Evolutionary conservation across 2,888 invertebrate species (phyloP), one percentile per base, ranked within the genome.

Genomic region (Nemoura dubitans): DNA sequence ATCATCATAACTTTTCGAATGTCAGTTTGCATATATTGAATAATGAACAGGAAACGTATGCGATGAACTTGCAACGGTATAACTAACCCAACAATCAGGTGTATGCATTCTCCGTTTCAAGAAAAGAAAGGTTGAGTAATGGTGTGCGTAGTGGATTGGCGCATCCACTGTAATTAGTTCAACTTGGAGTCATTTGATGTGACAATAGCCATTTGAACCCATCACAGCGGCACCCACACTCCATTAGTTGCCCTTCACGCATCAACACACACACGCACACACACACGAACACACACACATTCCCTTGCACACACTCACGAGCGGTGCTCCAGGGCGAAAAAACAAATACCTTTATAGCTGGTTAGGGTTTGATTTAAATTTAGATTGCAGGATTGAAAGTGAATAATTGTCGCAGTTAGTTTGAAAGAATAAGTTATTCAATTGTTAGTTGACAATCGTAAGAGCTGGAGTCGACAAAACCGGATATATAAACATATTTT

Each of bases 151-250:
- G 59, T 1, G 59, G 36, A 21, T 14, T 59, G 16, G 59, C 59
- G 59, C 2, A 59, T n/a, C 78, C 78, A 10, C 1, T 26, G 28
- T 26, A 78, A 78, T 30, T 27, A 81, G 76, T 84, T 27, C 26
- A 59, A 76, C 26, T 25, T 26, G 27, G 28, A 84, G 84, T 84
- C 84, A 84, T 28, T 84, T 76, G 25, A 84, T 28, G 84, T 84
- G 84, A 84, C 84, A 84, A 84, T 29, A 76, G 84, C 27, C 76
- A 84, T 84, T 84, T 59, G 76, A 84, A 76, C 59, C 84, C 84
- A 59, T 84, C 84, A 84, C 3, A 25, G 2, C 21, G 25, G 26
- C 76, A 21, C 59, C 84, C 84, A n/a, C 84, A 59, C 27, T 27
- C 29, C 84, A 76, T 84, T 84, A 84, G 76, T 84, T 25, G 16